Evolutionary conservation across 2,888 invertebrate genomes (phyloP).

Genomic region (Chloromyia formosa): DNA sequence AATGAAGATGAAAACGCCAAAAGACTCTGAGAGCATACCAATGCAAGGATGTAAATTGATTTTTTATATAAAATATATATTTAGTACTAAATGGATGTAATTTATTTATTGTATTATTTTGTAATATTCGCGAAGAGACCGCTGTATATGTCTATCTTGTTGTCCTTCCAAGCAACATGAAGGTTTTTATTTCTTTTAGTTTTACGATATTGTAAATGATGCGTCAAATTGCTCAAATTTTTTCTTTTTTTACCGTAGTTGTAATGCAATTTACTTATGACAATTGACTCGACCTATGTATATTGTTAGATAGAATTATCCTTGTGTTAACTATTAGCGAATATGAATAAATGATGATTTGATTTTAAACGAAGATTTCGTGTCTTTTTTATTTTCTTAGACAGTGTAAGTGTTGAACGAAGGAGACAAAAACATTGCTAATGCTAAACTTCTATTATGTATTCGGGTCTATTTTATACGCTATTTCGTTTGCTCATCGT

Average conservation of each 20-base stretch:
- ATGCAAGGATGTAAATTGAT: neutral
- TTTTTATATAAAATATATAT: neutral
- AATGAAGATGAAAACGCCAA: neutral
- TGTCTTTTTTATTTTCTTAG: too few species aligned
- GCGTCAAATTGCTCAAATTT: neutral
- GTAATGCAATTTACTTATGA: neutral
- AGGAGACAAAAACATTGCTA: too few species aligned
- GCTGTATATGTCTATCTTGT: neutral
- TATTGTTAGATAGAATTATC: neutral
- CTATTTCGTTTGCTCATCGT: too few species aligned
- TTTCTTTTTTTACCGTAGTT: neutral
- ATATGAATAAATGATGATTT: neutral
- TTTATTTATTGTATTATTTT: constrained; percentile 6
- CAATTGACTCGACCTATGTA: neutral
- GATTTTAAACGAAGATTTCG: too few species aligned
- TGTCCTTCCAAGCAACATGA: neutral
- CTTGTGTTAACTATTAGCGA: neutral
- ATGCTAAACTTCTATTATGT: too few species aligned
- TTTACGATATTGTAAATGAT: neutral
- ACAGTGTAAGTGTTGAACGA: too few species aligned
- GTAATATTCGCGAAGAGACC: neutral
- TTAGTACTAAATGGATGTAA: constrained; percentile 1
- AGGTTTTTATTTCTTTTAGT: neutral
- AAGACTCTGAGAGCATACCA: neutral
- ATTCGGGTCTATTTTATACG: too few species aligned